These are phyloP conservation scores for Cydia strobilella DNA, from an alignment of 1,140 invertebrate genomes.

Conservation along the genomic window DNA sequence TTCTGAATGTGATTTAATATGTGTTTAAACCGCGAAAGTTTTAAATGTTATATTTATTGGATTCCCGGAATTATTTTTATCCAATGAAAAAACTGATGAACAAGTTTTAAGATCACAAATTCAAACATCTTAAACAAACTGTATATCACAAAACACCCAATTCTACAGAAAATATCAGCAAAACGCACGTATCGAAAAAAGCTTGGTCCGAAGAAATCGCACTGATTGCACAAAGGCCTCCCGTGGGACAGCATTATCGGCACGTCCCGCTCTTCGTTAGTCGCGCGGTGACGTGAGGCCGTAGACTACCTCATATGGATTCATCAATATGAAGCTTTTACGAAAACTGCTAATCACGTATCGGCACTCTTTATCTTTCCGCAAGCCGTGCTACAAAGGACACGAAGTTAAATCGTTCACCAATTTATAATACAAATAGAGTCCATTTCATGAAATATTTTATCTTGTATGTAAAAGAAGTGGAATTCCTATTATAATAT, in stretches of 20 bases:
- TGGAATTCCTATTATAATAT: too few species aligned
- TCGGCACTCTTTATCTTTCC: too few species aligned
- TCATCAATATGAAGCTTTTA: too few species aligned
- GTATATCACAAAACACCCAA: constrained; percentile 30
- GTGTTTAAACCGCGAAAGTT: too few species aligned
- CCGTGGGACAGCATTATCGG: constrained; percentile 69
- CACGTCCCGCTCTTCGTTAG: constrained; percentile 70
- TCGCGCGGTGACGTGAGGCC: constrained; percentile 55
- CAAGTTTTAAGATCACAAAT: constrained; percentile 34
- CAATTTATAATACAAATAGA: too few species aligned
- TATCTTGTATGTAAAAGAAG: too few species aligned
- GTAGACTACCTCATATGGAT: background rate
- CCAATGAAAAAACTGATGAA: background rate
- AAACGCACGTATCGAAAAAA: constrained; percentile 48
- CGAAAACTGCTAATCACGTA: too few species aligned
- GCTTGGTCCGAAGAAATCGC: constrained; percentile 63
- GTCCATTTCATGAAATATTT: too few species aligned
- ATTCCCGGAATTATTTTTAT: background rate
- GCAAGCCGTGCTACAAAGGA: too few species aligned
- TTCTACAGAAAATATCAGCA: constrained; percentile 50
- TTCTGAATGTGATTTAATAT: too few species aligned
- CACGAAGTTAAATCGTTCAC: too few species aligned
- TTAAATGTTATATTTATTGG: too few species aligned
- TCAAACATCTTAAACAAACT: constrained; percentile 36
- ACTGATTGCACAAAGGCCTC: constrained; percentile 74